Evolutionary conservation across 2,888 invertebrate species (phyloP).

Genomic region (Thecophora atra): DNA sequence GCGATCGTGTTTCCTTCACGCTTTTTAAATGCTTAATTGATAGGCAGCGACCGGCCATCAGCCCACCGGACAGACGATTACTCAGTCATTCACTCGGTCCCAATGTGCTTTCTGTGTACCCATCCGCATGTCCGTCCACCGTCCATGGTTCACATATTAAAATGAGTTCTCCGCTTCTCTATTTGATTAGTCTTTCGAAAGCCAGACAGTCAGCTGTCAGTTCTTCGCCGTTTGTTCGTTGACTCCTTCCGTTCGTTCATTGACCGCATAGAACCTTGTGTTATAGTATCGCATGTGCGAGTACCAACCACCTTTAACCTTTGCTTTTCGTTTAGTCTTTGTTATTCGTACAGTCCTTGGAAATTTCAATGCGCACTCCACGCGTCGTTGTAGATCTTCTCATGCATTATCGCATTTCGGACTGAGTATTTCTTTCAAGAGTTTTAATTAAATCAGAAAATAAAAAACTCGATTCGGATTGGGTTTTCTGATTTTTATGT

Average conservation of each 20-base stretch:
- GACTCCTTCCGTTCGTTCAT: slow-evolving; percentile 17
- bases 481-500: too few relatives aligned
- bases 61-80: not conserved
- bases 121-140: not conserved
- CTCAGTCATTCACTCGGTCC: slow-evolving; percentile 21
- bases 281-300: not conserved
- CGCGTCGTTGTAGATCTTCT: not conserved
- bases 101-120: slow-evolving; percentile 1
- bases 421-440: too few relatives aligned
- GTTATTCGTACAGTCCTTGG: slow-evolving; percentile 16
- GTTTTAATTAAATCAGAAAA: too few relatives aligned
- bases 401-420: not conserved
- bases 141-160: not conserved
- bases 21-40: slow-evolving; percentile 24
- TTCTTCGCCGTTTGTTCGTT: not conserved
- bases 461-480: too few relatives aligned
- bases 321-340: not conserved
- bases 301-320: not conserved
- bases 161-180: slow-evolving; percentile 4
- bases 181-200: not conserved
- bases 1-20: not conserved
- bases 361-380: not conserved
- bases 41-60: slow-evolving; percentile 4
- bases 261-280: slow-evolving; percentile 17
- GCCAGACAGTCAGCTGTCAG: not conserved